These are phyloP conservation scores for Archocentrus centrarchus DNA, from an alignment of 2,113 vertebrate species.

Conservation along the genomic window DNA sequence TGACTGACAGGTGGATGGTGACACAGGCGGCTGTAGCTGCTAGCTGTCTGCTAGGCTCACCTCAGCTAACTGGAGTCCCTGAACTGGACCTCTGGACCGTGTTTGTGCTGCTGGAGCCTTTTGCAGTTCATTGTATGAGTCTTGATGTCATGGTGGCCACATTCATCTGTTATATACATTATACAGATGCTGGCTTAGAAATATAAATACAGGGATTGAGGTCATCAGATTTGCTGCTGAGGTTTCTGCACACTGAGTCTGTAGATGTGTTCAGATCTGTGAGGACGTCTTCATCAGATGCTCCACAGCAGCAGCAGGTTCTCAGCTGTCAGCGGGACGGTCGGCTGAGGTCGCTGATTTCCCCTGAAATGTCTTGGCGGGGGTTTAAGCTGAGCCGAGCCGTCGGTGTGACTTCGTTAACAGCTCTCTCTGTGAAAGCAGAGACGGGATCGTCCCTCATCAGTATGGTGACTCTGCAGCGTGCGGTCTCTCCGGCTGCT, in stretches of 20 bases:
- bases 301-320: background rate
- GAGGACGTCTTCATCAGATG: background rate
- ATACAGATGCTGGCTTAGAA: background rate
- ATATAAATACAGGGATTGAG: background rate
- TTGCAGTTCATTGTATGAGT: background rate
- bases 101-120: background rate
- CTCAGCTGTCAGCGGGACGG: background rate
- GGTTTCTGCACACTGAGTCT: too few species aligned
- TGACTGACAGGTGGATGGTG: too few species aligned
- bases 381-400: background rate
- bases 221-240: too few species aligned
- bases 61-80: too few species aligned
- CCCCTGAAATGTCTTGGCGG: background rate
- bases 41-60: too few species aligned
- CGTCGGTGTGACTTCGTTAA: background rate
- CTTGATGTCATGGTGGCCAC: background rate
- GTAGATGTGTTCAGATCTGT: too few species aligned
- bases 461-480: conserved; percentile 1
- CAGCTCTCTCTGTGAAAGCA: background rate
- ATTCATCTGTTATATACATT: background rate
- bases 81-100: too few species aligned
- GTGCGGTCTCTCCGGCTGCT: background rate
- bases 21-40: too few species aligned
- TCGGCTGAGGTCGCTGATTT: background rate
- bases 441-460: background rate